phyloP scores from a whole-genome alignment of 2,113 vertebrate genomes.

The Brachypodius melanocephalos region DNA sequence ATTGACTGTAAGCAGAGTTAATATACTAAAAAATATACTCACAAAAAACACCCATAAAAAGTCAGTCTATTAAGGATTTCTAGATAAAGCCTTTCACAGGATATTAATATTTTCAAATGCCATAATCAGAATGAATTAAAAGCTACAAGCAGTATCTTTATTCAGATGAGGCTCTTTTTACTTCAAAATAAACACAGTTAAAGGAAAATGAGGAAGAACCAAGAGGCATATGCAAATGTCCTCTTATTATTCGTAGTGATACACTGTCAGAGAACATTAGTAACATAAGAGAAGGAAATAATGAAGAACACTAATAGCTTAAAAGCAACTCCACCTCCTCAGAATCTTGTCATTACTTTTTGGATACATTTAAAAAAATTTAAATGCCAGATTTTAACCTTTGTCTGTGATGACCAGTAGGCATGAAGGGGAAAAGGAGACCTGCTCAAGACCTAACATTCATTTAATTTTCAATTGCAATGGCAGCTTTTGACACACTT shows the following conservation, averaged over 20 bases:
- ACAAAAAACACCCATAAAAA: not conserved
- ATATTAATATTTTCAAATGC: not conserved
- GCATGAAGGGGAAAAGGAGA: not conserved
- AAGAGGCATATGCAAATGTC: accelerated
- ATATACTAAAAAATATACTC: not conserved
- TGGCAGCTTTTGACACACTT: not conserved
- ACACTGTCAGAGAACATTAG: not conserved
- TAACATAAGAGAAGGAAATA: not conserved
- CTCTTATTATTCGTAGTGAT: not conserved
- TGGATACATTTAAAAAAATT: not conserved
- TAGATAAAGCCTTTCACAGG: not conserved
- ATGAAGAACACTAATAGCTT: not conserved
- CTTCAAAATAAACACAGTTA: not conserved
- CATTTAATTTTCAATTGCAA: not conserved
- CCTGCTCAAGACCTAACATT: not conserved
- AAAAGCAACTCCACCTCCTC: not conserved
- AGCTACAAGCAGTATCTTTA: not conserved
- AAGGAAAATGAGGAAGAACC: not conserved
- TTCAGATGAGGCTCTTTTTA: not conserved
- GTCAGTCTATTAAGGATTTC: not conserved
- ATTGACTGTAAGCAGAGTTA: not conserved
- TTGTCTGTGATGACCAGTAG: not conserved
- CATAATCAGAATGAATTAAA: not conserved
- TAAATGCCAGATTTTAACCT: not conserved
- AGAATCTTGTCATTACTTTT: not conserved